phyloP scores from a whole-genome alignment of 2,113 vertebrate species.

The Mugil cephalus region DNA sequence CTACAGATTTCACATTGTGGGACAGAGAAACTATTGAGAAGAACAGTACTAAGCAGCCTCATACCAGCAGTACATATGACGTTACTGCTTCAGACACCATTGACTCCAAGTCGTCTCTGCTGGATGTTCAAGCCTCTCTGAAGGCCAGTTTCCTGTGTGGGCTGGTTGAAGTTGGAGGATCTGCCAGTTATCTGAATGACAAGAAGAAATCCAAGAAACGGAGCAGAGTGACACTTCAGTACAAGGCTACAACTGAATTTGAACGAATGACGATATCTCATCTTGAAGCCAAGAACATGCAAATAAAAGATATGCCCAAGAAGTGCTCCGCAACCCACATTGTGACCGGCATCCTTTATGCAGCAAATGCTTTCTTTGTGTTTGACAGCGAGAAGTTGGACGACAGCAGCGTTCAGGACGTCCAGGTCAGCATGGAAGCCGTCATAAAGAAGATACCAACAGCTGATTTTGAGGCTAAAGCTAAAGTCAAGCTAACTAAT shows the following conservation, averaged over 20 bases:
- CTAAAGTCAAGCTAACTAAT: background rate
- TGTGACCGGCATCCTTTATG: constrained; percentile 53
- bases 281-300: background rate
- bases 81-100: constrained; percentile 33
- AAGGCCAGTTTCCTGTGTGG: constrained; percentile 36
- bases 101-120: background rate
- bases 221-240: constrained; percentile 37
- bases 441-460: constrained; percentile 22
- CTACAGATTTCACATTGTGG: background rate
- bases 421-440: constrained; percentile 16
- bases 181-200: constrained; percentile 45
- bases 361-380: constrained; percentile 63
- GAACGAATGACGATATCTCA: background rate
- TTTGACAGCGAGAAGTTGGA: constrained; percentile 53
- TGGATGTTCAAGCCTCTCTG: background rate
- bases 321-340: constrained; percentile 38
- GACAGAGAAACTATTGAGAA: background rate
- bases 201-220: constrained; percentile 6
- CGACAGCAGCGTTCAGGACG: background rate
- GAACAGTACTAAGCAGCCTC: background rate
- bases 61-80: background rate
- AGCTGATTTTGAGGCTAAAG: rapidly evolving
- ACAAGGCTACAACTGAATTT: constrained; percentile 15
- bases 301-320: background rate
- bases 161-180: constrained; percentile 35